Conservation (phyloP, 2,797 vertebrate species). For the Gallinago stenura region DNA sequence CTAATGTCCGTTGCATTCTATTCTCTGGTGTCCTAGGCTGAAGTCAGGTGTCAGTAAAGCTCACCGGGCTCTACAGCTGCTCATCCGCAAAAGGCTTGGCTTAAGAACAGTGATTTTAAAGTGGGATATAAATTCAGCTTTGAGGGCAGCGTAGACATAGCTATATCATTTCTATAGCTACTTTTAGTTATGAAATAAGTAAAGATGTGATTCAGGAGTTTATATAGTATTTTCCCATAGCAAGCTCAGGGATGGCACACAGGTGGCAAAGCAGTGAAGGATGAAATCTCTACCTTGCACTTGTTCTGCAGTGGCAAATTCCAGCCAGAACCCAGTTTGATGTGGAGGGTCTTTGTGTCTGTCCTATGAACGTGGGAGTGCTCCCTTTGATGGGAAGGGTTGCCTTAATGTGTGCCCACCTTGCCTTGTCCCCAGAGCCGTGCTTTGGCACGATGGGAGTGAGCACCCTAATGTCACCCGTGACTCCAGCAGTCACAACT, state of each 20-base stretch:
- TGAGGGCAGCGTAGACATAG: not conserved
- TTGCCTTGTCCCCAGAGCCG: not conserved
- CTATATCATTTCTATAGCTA: not conserved
- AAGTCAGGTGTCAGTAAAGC: not conserved
- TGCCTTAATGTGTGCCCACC: not conserved
- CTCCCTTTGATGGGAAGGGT: not conserved
- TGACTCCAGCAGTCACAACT: not conserved
- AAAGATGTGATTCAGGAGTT: not conserved
- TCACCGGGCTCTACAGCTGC: not conserved
- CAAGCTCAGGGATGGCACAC: rapidly evolving
- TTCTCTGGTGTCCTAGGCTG: not conserved
- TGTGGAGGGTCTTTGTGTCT: not conserved
- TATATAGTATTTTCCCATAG: rapidly evolving
- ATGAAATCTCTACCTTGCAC: not conserved
- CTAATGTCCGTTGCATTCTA: not conserved
- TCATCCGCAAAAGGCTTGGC: not conserved
- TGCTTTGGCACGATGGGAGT: rapidly evolving
- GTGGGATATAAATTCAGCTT: not conserved
- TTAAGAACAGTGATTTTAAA: not conserved
- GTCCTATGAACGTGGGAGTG: rapidly evolving
- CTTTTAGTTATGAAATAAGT: not conserved
- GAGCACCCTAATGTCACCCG: rapidly evolving
- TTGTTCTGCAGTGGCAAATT: not conserved
- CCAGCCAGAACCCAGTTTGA: not conserved
- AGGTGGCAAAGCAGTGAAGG: not conserved